Base-by-base conservation (phyloP, 2,888 invertebrate species). In the Poecilobothrus nobilitatus region DNA sequence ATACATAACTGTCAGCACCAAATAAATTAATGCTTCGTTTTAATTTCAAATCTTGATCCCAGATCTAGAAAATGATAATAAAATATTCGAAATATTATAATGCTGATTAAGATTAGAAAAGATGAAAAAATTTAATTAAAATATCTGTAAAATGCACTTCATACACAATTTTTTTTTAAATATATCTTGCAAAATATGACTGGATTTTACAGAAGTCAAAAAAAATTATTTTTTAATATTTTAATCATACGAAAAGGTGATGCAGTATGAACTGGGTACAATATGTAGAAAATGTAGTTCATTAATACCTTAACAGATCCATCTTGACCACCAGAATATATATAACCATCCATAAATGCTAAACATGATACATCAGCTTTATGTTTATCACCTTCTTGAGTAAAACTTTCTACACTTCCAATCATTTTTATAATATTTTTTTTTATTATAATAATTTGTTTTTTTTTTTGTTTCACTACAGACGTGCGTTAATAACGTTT, bases 261-360 rank as follows among this genome's bases (percentile, higher is more conserved):
- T n/a, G n/a, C 27, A 27, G 27, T 27, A 4, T 27, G 27, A 27
- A 27, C 27, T 27, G 27, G 27, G 27, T 4, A 27, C 27, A 5
- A 27, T 27, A 27, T 5, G 2, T 27, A 4, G 5, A 27, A 27
- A 27, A 27, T 27, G 5, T 27, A 27, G 2, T 27, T 27, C 5
- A 27, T 27, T n/a, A n/a, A 27, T 75, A 82, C 82, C 73, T 79
- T 80, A 69, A 82, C 79, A 76, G 78, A 80, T 33, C 82, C 82
- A 76, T 82, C 82, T n/a, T 80, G 79, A 18, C 82, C 82, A 63
- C 80, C 80, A 66, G 78, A 78, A 72, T 78, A 81, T 67, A 81
- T 73, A 73, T 77, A 75, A 67, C 76, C 75, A 63, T 78, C 73
- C 63, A 73, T 74, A 71, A 76, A 80, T 61, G 74, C 72, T 68